Evolutionary conservation across 2,888 invertebrate genomes (phyloP), one percentile per base, ranked within the genome.

Genomic region (Aphodius granarius): DNA sequence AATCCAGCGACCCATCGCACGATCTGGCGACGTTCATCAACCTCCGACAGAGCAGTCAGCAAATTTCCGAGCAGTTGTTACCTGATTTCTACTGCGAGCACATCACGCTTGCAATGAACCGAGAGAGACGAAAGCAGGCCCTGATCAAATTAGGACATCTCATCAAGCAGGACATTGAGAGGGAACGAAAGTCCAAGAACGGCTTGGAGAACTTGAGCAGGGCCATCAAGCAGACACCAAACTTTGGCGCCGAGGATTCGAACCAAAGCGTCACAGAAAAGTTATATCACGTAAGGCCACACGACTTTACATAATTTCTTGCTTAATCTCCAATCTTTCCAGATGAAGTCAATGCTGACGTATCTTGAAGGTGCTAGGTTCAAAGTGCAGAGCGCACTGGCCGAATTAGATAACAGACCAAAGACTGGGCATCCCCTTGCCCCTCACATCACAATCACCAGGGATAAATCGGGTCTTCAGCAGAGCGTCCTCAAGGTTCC

Each of bases 11-110:
- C 83, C 91, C 94, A 6, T 89, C 92, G 77, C 91, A 93, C 82
- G 92, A 92, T 81, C 88, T 93, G 85, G 87, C 90, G 2, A 90
- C 91, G 6, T 89, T 91, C 79, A 88, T 92, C 68, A 93, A 93
- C 77, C 91, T 93, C 75, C 90, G 92, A 75, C 92, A 93, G 16
- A 91, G 91, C 5, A 90, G 91, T 0, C 88, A 87, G 73, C 87
- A 88, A 78, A 88, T 89, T 71, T 89, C 91, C 9, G 97, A 97
- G 84, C 97, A 97, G 86, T 89, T 97, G 73, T 88, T 98, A 78
- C 96, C 97, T 0, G 97, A 97, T 87, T 97, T 97, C 89, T 97
- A 97, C 88, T 97, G 97, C 82, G 97, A 98, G 86, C 97, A 98
- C 87, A 93, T 95, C 79, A 95, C 95, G 1, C 90, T 97, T 82